Evolutionary conservation across 2,888 invertebrate species (phyloP), one percentile per base, ranked within the genome.

Genomic region (Galeopsomyia nigrocyanea): DNA sequence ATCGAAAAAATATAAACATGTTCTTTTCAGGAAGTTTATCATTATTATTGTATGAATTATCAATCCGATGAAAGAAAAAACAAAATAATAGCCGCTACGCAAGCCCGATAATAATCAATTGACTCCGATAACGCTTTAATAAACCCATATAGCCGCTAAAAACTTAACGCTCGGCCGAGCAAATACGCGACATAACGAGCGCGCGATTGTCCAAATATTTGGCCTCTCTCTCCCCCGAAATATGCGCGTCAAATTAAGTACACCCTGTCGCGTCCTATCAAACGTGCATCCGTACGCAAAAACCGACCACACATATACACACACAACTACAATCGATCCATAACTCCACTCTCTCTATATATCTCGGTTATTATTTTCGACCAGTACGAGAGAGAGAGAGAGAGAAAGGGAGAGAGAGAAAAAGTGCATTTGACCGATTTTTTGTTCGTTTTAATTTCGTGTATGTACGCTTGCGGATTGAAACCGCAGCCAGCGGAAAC

Each of bases 221-320:
- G 26, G 0, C 13, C 17, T 19, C 26, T 5, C 26, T 26, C 5
- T 5, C 26, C 2, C 26, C 26, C 13, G 16, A 60, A 50, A 60
- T 46, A 50, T n/a, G 55, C 55, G 49, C 61, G 55, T 66, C 62
- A 62, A 62, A 71, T 70, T 70, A 70, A 60, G 60, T 60, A 53
- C 61, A 46, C 16, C 7, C 22, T 60, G 61, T 66, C 61, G 66
- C 61, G 13, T 61, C 21, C 39, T 31, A 47, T 60, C 53, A 70
- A 65, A 70, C 26, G 46, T 19, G 55, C 17, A 39, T 14, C 26
- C 10, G 2, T 17, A n/a, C 22, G 19, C 57, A 26, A 69, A 65
- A 56, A 65, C 19, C 46, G 14, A 19, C 14, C 3, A 39, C 51
- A 63, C 5, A n/a, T 10, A 19, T 39, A 16, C 14, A n/a, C 19